Evolutionary conservation across 2,797 vertebrate genomes (phyloP).

Genomic region (Coregonus suidteri): DNA sequence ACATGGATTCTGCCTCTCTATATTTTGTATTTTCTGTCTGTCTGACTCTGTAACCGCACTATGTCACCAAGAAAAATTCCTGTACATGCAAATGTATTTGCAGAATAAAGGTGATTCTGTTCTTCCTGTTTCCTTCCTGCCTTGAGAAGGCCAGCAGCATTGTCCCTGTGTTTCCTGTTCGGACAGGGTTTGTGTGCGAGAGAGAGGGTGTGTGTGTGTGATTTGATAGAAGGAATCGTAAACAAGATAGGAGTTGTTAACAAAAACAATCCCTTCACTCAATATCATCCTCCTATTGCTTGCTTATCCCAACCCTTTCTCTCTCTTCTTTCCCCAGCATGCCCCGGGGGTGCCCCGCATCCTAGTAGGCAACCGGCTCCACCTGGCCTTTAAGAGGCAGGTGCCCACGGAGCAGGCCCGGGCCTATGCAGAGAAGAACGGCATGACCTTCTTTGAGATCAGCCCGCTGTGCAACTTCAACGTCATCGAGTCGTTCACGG

Average conservation of each 20-base stretch:
- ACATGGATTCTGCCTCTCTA: too few species aligned
- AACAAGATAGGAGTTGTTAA: background rate
- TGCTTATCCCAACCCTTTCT: background rate
- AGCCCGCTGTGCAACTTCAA: conserved; percentile 99
- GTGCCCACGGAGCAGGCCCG: conserved; percentile 96
- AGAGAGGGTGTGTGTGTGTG: conserved; percentile 3
- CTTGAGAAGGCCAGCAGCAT: conserved; percentile 5
- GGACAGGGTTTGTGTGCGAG: conserved; percentile 15
- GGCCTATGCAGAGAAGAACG: conserved; percentile 95
- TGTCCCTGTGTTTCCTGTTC: conserved; percentile 6
- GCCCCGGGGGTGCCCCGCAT: conserved; percentile 96
- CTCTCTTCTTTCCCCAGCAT: conserved; percentile 75
- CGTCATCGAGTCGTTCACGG: conserved; percentile 96
- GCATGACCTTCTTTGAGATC: conserved; percentile 99
- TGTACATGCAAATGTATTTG: too few species aligned
- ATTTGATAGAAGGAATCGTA: conserved; percentile 1
- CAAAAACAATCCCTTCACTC: background rate
- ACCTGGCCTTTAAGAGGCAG: conserved; percentile 95
- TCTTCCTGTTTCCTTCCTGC: conserved; percentile 25
- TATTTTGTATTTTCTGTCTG: too few species aligned
- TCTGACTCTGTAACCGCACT: too few species aligned
- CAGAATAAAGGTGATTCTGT: background rate
- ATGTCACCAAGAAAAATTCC: too few species aligned
- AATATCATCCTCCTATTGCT: background rate
- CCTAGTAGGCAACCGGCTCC: conserved; percentile 94